Base-by-base conservation (phyloP, 2,888 invertebrate species). In the Hybos culiciformis region DNA sequence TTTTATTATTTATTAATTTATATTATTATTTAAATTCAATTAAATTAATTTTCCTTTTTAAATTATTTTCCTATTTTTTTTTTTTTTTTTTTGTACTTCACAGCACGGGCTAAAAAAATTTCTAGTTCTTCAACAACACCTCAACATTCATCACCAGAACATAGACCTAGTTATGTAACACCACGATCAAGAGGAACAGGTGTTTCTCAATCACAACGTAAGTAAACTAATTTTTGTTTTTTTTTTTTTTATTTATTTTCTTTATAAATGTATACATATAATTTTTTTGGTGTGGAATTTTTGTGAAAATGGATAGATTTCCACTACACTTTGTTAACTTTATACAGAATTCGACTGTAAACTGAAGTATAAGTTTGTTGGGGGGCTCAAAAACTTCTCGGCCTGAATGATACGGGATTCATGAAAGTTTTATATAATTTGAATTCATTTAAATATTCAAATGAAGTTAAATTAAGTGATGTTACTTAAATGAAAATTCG, bases 121-220 rank as follows among this genome's bases (percentile, higher is more conserved):
- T 72, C 76, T 1, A 51, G 46, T 12, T 44, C 52, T 32, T 47
- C 50, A 50, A 56, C 12, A 39, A 52, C 50, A 50, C 55, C 26
- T 34, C 48, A 50, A 42, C 46, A 55, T 52, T 48, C 54, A 61
- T 70, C 82, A 47, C 80, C 67, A 56, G 85, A 77, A 62, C 74
- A 65, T 58, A 59, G 55, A 55, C 73, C 62, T 52, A 70, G 60
- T 66, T 47, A 14, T 43, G 29, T 45, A 24, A 78, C 69, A 54
- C 78, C 73, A 52, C 75, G 70, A 52, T 74, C 82, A 18, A 75
- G 84, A 3, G 83, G 87, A 14, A 82, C 87, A 11, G 91, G 91
- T 3, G 88, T 88, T 59, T 90, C 88, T 34, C 93, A 93, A 70
- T 93, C 92, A 34, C 93, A 93, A 70, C 93, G 90, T 91, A 69